Percentiles rank a stretch among this genome's conserved stretches.
Conservation (phyloP, 2,113 vertebrate species). For the Propithecus coquereli region DNA sequence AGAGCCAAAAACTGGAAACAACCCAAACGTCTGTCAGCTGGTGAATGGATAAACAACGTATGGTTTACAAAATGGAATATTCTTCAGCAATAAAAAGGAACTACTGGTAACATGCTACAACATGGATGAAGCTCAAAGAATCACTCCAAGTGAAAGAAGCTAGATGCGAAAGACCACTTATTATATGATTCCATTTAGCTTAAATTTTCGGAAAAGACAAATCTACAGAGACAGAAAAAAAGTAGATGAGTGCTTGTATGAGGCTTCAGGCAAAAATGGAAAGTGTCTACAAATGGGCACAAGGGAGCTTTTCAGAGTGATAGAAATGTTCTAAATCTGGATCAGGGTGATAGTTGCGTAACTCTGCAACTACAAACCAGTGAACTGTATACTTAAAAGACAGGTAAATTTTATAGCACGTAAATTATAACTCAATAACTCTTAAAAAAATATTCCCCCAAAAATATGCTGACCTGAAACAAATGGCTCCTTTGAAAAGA, state of each 20-base stretch:
- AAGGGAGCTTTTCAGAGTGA: neutral
- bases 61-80: neutral
- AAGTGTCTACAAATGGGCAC: neutral
- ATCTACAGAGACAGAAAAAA: neutral
- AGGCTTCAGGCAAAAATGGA: neutral
- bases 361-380: neutral
- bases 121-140: neutral
- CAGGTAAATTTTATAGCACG: neutral
- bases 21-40: neutral
- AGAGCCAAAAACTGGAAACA: conserved; percentile 9
- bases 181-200: neutral
- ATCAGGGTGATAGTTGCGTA: neutral
- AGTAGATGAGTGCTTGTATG: neutral
- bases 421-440: neutral
- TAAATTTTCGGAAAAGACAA: neutral
- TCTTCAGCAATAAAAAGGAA: conserved; percentile 7
- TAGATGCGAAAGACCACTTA: neutral
- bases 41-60: neutral
- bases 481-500: conserved; percentile 12
- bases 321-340: neutral
- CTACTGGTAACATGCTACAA: neutral
- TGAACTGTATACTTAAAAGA: neutral
- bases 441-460: neutral
- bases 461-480: neutral
- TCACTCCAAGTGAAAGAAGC: neutral